Evolutionary conservation across 2,113 vertebrate genomes (phyloP).

Genomic region (Myocastor coypus): DNA sequence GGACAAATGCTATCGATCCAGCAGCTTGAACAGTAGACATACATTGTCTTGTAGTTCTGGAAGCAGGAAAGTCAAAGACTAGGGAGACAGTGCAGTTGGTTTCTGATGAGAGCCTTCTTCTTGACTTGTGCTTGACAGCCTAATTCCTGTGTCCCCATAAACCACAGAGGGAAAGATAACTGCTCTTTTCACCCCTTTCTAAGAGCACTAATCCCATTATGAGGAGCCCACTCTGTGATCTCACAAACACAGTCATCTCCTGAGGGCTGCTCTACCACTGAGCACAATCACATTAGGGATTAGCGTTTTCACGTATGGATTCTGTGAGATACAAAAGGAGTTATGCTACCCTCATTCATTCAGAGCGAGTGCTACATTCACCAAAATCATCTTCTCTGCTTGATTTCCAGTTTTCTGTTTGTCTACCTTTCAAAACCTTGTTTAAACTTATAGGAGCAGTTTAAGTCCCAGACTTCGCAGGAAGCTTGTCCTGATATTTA

Average conservation of each 20-base stretch:
- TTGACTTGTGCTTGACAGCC: too few relatives aligned
- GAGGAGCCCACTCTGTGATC: not conserved
- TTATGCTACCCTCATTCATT: too few relatives aligned
- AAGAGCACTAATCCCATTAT: not conserved
- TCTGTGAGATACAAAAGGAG: not conserved
- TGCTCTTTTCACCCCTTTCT: not conserved
- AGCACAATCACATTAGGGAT: not conserved
- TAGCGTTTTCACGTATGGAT: not conserved
- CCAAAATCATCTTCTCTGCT: not conserved
- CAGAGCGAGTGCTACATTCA: rapidly evolving
- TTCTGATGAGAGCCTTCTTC: not conserved
- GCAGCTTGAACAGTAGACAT: not conserved
- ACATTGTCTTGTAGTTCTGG: not conserved
- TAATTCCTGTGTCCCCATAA: not conserved
- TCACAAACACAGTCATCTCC: not conserved
- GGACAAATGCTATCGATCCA: not conserved
- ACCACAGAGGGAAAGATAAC: too few relatives aligned
- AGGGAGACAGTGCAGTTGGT: not conserved
- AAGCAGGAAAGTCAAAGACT: not conserved
- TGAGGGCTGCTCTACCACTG: not conserved
- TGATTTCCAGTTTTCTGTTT: not conserved
- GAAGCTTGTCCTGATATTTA: not conserved
- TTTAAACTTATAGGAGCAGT: not conserved
- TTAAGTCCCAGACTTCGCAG: not conserved
- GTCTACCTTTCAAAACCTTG: not conserved